A percentile compares a stretch with the other conserved stretches of the same genome.
phyloP scores from a whole-genome alignment of 2,797 vertebrate species.

The Chelon labrosus region DNA sequence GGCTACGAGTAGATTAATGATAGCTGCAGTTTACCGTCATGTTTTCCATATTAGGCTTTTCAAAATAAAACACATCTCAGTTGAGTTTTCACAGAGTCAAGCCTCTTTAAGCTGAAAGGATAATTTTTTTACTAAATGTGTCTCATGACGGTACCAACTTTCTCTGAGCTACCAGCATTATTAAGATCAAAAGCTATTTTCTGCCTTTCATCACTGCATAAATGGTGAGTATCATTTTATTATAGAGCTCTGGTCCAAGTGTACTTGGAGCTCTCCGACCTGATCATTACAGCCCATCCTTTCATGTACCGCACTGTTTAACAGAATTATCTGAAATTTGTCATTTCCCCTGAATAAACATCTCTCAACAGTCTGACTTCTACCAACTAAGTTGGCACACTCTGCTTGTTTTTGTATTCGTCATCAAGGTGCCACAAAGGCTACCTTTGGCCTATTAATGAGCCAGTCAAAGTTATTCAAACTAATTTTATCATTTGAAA shows the following conservation, averaged over 20 bases:
- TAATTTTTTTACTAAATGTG: conserved; percentile 8
- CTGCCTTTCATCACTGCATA: conserved; percentile 52
- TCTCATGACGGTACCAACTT: not conserved
- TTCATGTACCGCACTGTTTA: conserved; percentile 51
- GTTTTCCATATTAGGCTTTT: conserved; percentile 1
- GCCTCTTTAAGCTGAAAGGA: conserved; percentile 11
- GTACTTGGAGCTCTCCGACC: conserved; percentile 34
- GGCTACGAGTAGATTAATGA: not conserved
- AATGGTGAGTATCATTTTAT: conserved; percentile 51
- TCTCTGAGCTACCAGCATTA: conserved; percentile 17
- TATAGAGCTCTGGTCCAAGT: conserved; percentile 40
- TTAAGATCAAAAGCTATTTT: conserved; percentile 52
- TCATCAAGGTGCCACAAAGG: conserved; percentile 47
- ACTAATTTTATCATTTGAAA: conserved; percentile 55
- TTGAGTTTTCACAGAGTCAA: not conserved
- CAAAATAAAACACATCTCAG: not conserved
- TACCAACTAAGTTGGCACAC: conserved; percentile 15
- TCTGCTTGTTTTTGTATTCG: conserved; percentile 13
- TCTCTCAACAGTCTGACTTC: conserved; percentile 12
- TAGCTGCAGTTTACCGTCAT: not conserved
- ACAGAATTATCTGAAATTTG: conserved; percentile 54
- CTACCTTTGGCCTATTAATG: conserved; percentile 57
- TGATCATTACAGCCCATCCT: conserved; percentile 60
- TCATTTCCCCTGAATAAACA: conserved; percentile 59
- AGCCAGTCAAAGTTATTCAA: conserved; percentile 54